These are phyloP conservation scores for Acanthis flammea DNA, from an alignment of 2,797 vertebrate species.

Conservation along the genomic window DNA sequence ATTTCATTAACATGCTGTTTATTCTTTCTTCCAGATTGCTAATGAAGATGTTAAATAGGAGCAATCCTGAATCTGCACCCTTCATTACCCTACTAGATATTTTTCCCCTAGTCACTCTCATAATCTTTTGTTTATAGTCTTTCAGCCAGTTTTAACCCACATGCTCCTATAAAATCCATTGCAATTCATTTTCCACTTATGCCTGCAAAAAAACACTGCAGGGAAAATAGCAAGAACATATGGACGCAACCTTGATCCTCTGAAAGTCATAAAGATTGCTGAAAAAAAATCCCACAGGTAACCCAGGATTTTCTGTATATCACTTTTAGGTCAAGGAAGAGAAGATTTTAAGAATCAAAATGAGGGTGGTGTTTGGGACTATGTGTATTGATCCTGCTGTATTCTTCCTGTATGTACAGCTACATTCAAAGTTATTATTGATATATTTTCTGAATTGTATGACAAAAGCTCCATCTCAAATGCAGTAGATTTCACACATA, in stretches of 20 bases:
- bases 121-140: constrained; percentile 58
- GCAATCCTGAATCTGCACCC: constrained; percentile 58
- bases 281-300: background rate
- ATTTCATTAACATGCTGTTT: constrained; percentile 66
- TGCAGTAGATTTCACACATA: background rate
- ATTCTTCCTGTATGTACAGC: background rate
- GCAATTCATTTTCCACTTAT: constrained; percentile 31
- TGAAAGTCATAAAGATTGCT: background rate
- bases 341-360: background rate
- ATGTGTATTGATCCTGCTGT: background rate
- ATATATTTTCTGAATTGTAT: background rate
- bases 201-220: background rate
- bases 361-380: background rate
- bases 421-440: background rate
- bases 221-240: background rate
- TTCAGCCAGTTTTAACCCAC: constrained; percentile 44
- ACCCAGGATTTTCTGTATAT: background rate
- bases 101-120: constrained; percentile 43
- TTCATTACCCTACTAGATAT: constrained; percentile 61
- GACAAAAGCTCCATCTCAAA: background rate
- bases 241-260: background rate
- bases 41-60: constrained; percentile 69
- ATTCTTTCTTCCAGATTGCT: constrained; percentile 65
- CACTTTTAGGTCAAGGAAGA: background rate
- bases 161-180: constrained; percentile 21